Conservation (phyloP, 2,888 invertebrate genomes). For the Mactromeris polynyma region DNA sequence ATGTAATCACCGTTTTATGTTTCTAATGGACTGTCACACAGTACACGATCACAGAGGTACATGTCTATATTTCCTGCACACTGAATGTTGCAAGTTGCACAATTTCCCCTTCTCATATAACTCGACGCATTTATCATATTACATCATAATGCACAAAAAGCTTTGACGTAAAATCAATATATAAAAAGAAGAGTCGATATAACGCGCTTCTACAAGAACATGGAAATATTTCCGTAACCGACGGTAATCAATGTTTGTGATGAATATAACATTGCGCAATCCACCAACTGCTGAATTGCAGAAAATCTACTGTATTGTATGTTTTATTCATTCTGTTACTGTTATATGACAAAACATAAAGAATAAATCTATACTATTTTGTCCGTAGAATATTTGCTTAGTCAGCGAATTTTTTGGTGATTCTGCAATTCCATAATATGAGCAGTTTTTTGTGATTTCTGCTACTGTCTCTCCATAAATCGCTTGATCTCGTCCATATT, state of each 20-base stretch:
- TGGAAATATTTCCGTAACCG: neutral
- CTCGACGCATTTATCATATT: constrained; percentile 4
- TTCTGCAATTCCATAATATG: neutral
- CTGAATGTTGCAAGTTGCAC: constrained; percentile 4
- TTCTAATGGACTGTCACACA: neutral
- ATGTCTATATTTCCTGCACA: neutral
- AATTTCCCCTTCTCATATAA: neutral
- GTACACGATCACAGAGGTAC: neutral
- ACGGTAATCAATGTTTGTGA: neutral
- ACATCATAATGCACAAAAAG: constrained; percentile 10
- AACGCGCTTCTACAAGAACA: neutral
- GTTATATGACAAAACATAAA: neutral
- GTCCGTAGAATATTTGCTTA: neutral
- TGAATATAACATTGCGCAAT: neutral
- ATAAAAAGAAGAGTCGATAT: neutral
- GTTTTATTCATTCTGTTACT: neutral
- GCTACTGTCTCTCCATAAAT: neutral
- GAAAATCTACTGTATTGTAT: neutral
- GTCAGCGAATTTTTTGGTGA: neutral
- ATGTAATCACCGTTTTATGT: neutral
- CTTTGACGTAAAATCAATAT: constrained; percentile 1
- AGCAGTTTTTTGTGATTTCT: neutral
- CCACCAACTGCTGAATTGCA: constrained; percentile 11
- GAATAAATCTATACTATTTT: neutral
- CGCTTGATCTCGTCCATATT: neutral